Conservation (phyloP, 2,797 vertebrate genomes). For the Hydrophis major region DNA sequence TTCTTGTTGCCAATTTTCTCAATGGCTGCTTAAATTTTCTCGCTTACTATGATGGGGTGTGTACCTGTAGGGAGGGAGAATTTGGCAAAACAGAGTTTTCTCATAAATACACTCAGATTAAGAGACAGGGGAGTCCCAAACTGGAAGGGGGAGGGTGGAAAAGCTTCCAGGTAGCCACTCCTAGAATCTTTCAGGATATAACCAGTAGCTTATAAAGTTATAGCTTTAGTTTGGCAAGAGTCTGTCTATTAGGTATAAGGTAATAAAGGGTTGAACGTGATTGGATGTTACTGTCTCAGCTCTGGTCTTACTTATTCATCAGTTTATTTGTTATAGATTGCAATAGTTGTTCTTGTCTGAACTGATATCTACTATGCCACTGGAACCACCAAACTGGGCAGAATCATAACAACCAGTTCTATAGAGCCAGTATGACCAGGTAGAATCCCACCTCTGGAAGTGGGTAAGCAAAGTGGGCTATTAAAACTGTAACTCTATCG, state of each 20-base stretch:
- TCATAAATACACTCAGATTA: too few species aligned
- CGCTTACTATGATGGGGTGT: neutral
- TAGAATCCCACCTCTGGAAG: too few species aligned
- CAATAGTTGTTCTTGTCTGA: neutral
- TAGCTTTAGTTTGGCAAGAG: neutral
- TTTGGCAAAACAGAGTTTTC: neutral
- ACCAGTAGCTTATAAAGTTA: neutral
- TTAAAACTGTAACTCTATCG: too few species aligned
- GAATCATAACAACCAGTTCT: too few species aligned
- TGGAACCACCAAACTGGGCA: neutral
- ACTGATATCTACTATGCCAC: neutral
- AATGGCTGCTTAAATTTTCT: neutral
- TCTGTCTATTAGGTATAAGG: neutral
- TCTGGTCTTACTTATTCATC: neutral
- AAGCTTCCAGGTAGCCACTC: neutral
- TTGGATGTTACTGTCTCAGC: too few species aligned
- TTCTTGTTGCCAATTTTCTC: neutral
- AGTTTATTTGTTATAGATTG: neutral
- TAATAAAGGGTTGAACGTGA: neutral
- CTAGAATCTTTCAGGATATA: neutral
- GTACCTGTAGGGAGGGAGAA: neutral
- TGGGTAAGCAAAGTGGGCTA: too few species aligned
- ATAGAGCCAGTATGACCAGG: too few species aligned
- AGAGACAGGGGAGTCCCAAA: neutral
- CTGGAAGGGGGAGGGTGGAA: neutral